Conservation (phyloP, 2,888 invertebrate genomes). For the Agrotis segetum region DNA sequence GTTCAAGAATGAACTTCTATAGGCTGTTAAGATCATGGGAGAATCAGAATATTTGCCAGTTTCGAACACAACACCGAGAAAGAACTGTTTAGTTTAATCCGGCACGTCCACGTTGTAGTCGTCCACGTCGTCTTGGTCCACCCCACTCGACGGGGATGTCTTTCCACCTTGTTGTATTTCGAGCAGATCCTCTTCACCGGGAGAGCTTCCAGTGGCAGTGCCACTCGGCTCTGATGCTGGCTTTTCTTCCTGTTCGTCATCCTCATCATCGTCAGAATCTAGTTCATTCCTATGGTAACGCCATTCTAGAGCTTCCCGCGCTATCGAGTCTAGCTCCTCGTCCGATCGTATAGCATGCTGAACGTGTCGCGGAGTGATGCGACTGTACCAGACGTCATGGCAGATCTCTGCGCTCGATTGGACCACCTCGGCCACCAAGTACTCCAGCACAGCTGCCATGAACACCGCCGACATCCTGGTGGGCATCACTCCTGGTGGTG, state of each 20-base stretch:
- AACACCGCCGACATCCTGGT: not conserved
- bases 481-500: fast-evolving
- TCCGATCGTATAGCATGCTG: not conserved
- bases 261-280: not conserved
- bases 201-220: too few relatives aligned
- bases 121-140: not conserved
- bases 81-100: not conserved
- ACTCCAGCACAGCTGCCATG: constrained; percentile 23
- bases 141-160: too few relatives aligned
- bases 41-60: not conserved
- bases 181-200: not conserved
- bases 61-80: not conserved
- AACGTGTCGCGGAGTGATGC: constrained; percentile 3
- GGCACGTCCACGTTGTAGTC: not conserved
- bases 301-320: not conserved
- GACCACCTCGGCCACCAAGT: constrained; percentile 2
- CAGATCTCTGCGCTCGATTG: not conserved
- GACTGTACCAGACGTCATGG: fast-evolving
- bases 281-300: not conserved
- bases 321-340: not conserved
- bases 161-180: not conserved
- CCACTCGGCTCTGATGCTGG: too few relatives aligned
- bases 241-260: not conserved
- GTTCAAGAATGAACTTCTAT: not conserved
- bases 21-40: not conserved